A percentile compares a stretch with the other conserved stretches of the same genome.
phyloP scores from a whole-genome alignment of 2,797 vertebrate genomes.

The Pristis pectinata region DNA sequence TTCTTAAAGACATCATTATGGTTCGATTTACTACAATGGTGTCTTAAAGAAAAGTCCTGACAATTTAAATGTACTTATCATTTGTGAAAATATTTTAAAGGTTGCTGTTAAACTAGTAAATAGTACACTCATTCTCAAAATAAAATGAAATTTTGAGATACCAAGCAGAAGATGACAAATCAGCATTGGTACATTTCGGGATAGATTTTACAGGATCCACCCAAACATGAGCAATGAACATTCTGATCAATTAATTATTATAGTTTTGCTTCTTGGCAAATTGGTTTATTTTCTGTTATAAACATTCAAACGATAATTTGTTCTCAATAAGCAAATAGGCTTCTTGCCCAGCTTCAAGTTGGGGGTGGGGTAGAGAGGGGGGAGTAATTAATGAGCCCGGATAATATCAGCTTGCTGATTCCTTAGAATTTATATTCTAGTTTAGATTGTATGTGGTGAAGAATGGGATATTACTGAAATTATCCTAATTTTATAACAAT shows the following conservation, averaged over 20 bases:
- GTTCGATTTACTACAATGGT: neutral
- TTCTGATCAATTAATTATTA: neutral
- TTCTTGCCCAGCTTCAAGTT: neutral
- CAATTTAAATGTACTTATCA: neutral
- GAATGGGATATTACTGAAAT: neutral
- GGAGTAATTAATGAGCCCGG: neutral
- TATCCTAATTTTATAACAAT: neutral
- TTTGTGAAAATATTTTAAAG: neutral
- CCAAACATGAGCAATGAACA: neutral
- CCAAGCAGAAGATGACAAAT: neutral
- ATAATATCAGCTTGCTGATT: neutral
- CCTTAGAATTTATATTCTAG: too few relatives aligned
- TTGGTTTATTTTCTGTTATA: neutral
- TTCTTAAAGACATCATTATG: too few relatives aligned
- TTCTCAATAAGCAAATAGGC: neutral
- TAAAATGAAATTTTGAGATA: neutral
- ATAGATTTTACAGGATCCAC: neutral
- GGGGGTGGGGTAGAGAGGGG: too few relatives aligned
- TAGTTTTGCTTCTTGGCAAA: neutral
- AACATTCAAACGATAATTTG: neutral
- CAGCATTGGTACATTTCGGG: neutral
- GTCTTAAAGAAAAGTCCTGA: neutral
- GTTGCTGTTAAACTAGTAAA: neutral
- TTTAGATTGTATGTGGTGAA: too few relatives aligned
- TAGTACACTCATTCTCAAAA: too few relatives aligned